Conservation (phyloP, 1,140 invertebrate genomes). For the Drosophila yakuba region DNA sequence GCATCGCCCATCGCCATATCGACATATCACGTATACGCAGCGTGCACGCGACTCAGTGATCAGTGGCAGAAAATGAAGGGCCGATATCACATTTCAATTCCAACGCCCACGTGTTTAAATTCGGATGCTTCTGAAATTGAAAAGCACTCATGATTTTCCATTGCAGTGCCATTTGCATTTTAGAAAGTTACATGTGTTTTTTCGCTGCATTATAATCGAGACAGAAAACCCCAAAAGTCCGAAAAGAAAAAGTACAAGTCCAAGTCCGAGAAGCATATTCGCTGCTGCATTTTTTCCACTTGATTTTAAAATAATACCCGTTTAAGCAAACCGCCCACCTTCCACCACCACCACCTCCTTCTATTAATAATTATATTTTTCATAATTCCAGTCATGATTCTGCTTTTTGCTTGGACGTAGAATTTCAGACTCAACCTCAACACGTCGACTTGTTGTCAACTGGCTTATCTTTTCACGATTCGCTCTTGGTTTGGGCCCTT, state of each 20-base stretch:
- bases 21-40: constrained; percentile 67
- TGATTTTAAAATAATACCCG: constrained; percentile 31
- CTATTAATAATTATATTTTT: constrained; percentile 73
- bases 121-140: constrained; percentile 53
- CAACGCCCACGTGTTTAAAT: constrained; percentile 61
- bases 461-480: constrained; percentile 64
- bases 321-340: not conserved
- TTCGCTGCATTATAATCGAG: constrained; percentile 63
- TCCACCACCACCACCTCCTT: not conserved
- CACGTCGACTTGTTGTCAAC: constrained; percentile 61
- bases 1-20: constrained; percentile 15
- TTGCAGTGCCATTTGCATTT: constrained; percentile 76
- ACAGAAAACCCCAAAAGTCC: constrained; percentile 33
- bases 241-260: constrained; percentile 25
- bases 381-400: constrained; percentile 75
- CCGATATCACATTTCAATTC: constrained; percentile 15
- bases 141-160: constrained; percentile 76
- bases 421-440: constrained; percentile 52
- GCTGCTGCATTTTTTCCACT: constrained; percentile 42
- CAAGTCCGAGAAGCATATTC: constrained; percentile 41
- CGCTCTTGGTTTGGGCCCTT: constrained; percentile 13
- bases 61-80: constrained; percentile 30
- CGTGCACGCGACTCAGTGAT: constrained; percentile 55
- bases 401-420: constrained; percentile 44
- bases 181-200: constrained; percentile 78